Base-by-base conservation (phyloP, 2,888 invertebrate species). In the Pristionchus maxplancki region DNA sequence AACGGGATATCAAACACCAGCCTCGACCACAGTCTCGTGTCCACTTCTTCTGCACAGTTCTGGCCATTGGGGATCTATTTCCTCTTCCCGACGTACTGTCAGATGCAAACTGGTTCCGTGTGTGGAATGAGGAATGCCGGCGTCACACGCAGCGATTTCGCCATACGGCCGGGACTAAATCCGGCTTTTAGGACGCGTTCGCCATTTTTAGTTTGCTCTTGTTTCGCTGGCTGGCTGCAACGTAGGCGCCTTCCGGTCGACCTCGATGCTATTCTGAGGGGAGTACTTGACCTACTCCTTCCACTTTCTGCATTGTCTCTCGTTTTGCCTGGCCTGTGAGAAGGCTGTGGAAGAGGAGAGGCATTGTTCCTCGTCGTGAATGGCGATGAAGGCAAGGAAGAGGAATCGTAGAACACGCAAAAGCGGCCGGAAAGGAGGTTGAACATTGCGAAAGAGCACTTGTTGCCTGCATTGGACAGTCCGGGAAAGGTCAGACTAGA, bases 191-290 rank as follows among this genome's bases (percentile, higher is more conserved):
- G 31, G 28, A 5, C 15, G 37, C 71, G 71, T 71, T 71, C 71
- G 37, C 71, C 71, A 71, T 71, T 40, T 71, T 71, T 71, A 71
- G 71, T 71, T 71, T 71, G 71, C 71, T 71, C 71, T 37, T 34
- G 1, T n/a, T 58, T 5, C 58, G 24, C 53, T 48, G 44, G 53
- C 15, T 5, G 64, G 31, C 71, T 71, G 71, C 71, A 71, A 71
- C 71, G 71, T 71, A 71, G 64, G 71, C 71, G 20, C 17, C 20
- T 71, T 71, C 71, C 71, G 71, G 71, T 17, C 34, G 34, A 31
- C 24, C 37, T 71, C 37, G 44, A 44, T 58, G 37, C 8, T 13
- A 37, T 34, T 37, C 17, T 67, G 37, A 37, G 37, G 37, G 40
- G 37, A 58, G 37, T 37, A 71, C 71, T 71, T 71, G 71, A 71